Conservation (phyloP, 2,113 vertebrate genomes). For the Heliornis fulica region DNA sequence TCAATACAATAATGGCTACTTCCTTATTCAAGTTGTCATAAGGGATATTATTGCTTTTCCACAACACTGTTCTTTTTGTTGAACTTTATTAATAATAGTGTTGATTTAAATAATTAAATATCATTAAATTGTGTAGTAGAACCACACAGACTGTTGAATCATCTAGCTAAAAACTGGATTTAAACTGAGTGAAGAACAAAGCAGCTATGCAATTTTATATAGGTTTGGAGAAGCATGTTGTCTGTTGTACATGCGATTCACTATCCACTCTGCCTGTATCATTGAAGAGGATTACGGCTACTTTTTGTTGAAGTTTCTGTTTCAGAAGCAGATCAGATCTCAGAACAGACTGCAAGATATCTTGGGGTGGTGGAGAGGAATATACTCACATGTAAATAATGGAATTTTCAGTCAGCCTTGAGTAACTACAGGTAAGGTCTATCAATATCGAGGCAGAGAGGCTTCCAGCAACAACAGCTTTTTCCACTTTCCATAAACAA, state of each 20-base stretch:
- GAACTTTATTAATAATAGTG: background rate
- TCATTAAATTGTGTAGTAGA: background rate
- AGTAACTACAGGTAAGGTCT: background rate
- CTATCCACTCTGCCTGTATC: background rate
- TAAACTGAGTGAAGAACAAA: background rate
- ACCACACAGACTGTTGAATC: background rate
- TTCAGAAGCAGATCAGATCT: background rate
- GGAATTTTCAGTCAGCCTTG: background rate
- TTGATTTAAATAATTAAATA: background rate
- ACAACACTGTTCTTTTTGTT: background rate
- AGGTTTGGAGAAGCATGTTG: background rate
- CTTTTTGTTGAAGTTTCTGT: background rate
- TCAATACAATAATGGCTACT: conserved; percentile 27
- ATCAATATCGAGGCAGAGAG: background rate
- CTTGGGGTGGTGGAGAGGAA: background rate
- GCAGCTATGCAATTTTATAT: background rate
- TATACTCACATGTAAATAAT: background rate
- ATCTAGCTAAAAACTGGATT: background rate
- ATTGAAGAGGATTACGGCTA: background rate
- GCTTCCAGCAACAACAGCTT: background rate
- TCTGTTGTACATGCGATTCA: background rate
- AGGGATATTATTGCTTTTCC: background rate
- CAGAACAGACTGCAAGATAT: background rate
- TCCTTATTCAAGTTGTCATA: background rate
- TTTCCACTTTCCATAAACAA: background rate